Conservation (phyloP, 2,888 invertebrate genomes). For the Glyphotaelius pellucidus region DNA sequence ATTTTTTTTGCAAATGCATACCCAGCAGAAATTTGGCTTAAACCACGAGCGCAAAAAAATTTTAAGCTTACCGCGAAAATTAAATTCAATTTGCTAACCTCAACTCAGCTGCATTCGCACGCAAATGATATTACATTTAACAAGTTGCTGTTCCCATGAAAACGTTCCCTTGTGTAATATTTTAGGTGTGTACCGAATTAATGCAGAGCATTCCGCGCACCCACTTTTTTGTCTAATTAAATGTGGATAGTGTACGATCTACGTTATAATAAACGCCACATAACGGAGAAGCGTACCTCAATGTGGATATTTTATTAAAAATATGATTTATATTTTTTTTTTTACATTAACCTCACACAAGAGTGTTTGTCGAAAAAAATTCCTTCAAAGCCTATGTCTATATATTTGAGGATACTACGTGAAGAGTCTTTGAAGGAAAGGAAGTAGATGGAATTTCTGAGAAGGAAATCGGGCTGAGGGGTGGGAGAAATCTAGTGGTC, state of each 20-base stretch:
- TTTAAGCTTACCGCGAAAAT: background rate
- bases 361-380: too few relatives aligned
- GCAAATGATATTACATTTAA: background rate
- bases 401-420: too few relatives aligned
- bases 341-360: too few relatives aligned
- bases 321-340: too few relatives aligned
- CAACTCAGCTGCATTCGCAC: background rate
- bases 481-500: too few relatives aligned
- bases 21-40: background rate
- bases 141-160: background rate
- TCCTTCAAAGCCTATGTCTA: too few relatives aligned
- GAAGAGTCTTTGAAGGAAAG: too few relatives aligned
- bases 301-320: background rate
- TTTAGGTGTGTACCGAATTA: background rate
- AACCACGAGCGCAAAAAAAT: background rate
- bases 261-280: background rate
- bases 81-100: background rate
- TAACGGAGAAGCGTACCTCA: background rate
- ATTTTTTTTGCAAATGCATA: background rate
- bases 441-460: too few relatives aligned
- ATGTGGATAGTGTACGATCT: background rate
- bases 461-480: too few relatives aligned
- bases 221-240: background rate
- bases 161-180: background rate
- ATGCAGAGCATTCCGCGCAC: background rate